Evolutionary conservation across 2,797 vertebrate species (phyloP).

Genomic region (Sebastes itinus): DNA sequence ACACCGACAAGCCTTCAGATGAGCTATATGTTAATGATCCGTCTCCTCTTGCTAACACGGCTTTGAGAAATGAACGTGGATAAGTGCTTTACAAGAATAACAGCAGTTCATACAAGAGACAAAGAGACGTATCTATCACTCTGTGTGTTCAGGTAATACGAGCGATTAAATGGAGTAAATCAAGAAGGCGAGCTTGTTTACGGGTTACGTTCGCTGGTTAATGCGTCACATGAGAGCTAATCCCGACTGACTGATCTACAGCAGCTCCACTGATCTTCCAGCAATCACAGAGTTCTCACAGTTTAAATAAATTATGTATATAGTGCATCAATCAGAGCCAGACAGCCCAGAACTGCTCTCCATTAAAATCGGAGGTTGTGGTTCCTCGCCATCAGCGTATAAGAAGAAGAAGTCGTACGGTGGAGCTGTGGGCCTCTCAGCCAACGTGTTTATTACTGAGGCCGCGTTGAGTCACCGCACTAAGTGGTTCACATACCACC

Average conservation of each 20-base stretch:
- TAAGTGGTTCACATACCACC: constrained; percentile 57
- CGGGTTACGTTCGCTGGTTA: not conserved
- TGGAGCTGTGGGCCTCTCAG: not conserved
- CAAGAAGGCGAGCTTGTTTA: not conserved
- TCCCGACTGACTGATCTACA: constrained; percentile 11
- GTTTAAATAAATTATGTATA: constrained; percentile 50
- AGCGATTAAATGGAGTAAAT: not conserved
- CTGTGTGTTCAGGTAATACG: not conserved
- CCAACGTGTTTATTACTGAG: constrained; percentile 35
- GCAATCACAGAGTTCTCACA: not conserved
- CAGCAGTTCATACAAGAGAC: not conserved
- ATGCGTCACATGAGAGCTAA: constrained; percentile 16
- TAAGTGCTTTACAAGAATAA: constrained; percentile 8
- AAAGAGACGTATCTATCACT: not conserved
- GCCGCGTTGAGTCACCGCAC: constrained; percentile 16
- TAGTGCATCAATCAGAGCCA: constrained; percentile 1
- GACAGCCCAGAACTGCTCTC: not conserved
- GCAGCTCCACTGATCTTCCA: not conserved
- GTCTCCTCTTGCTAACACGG: constrained; percentile 1
- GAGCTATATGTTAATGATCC: constrained; percentile 30
- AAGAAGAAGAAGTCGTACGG: not conserved
- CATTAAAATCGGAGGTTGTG: constrained; percentile 4
- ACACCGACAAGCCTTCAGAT: constrained; percentile 9
- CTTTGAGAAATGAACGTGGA: constrained; percentile 24
- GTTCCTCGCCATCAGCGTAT: not conserved